phyloP scores from a whole-genome alignment of 2,888 invertebrate species.

The Pyrrhosoma nymphula region DNA sequence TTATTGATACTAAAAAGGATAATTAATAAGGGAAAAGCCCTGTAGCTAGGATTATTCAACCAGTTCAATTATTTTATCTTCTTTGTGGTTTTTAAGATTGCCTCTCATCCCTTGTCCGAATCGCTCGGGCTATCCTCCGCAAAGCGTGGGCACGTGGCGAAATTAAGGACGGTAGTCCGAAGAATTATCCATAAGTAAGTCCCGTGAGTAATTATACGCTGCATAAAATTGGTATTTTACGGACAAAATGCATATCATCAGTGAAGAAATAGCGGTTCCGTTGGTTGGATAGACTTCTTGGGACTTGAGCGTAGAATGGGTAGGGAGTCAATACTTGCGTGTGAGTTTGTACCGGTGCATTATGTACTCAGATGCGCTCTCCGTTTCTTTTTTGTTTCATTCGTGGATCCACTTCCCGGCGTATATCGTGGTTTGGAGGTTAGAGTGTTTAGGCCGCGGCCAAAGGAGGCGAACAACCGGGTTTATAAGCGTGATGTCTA shows the following conservation, averaged over 20 bases:
- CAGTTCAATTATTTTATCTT: too few species aligned
- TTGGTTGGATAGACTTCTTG: neutral
- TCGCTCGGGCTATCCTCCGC: too few species aligned
- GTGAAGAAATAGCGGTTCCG: neutral
- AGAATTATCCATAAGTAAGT: too few species aligned
- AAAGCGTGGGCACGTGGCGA: too few species aligned
- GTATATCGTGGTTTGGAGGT: neutral
- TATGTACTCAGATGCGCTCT: neutral
- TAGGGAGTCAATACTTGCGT: neutral
- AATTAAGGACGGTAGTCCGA: too few species aligned
- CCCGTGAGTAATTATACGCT: too few species aligned
- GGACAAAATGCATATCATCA: conserved; percentile 8
- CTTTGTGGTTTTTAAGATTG: too few species aligned
- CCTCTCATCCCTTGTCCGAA: too few species aligned
- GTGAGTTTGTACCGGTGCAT: neutral
- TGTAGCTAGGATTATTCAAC: too few species aligned
- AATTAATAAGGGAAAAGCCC: too few species aligned
- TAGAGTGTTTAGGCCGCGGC: neutral
- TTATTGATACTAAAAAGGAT: too few species aligned
- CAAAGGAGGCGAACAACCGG: neutral
- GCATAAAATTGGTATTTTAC: neutral
- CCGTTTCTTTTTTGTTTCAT: neutral
- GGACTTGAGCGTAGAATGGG: too few species aligned
- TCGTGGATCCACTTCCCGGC: neutral
- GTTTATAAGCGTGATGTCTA: conserved; percentile 14